Base-by-base conservation (phyloP, 2,888 invertebrate species). In the Thumatha senex region DNA sequence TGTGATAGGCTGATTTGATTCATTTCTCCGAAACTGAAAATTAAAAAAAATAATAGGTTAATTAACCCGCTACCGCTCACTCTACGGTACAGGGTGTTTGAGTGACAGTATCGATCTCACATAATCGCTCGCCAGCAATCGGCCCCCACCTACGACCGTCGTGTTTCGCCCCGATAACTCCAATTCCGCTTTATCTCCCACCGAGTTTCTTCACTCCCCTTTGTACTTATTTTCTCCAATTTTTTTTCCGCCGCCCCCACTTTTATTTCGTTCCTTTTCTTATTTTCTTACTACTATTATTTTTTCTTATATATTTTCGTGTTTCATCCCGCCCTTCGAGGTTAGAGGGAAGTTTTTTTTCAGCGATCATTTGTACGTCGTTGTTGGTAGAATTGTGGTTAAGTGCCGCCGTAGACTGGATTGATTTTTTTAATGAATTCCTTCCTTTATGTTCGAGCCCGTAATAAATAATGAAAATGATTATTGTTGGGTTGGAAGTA, bases 121-220 rank as follows among this genome's bases (percentile, higher is more conserved):
- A 84, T 87, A 87, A 88, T 86, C 87, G 84, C 78, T 81, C 81
- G 77, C 76, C 77, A 73, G 76, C 81, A 74, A 81, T 74, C 70
- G 79, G 78, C 85, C 85, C 73, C 86, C 88, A 80, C 86, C 88
- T 82, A 74, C 81, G 74, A 56, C 72, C 73, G 82, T 78, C 81
- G 77, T 77, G 78, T 78, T 71, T 80, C 89, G 88, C 89, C 84
- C 85, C 89, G 88, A 89, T 89, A 87, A 83, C 90, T 89, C 82
- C 91, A 88, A 92, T 91, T 88, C 86, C 90, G 84, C 86, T 88
- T 89, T 92, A 91, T 92, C 90, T 89, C 84, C 82, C 81, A 78
- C 80, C 82, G 82, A 84, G 84, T 85, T 84, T 84, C 85, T 83
- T 85, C 80, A 76, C 79, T 85, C 86, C 85, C 87, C 88, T 87